Base-by-base conservation (phyloP, 1,140 invertebrate species). In the Hyles euphorbiae region DNA sequence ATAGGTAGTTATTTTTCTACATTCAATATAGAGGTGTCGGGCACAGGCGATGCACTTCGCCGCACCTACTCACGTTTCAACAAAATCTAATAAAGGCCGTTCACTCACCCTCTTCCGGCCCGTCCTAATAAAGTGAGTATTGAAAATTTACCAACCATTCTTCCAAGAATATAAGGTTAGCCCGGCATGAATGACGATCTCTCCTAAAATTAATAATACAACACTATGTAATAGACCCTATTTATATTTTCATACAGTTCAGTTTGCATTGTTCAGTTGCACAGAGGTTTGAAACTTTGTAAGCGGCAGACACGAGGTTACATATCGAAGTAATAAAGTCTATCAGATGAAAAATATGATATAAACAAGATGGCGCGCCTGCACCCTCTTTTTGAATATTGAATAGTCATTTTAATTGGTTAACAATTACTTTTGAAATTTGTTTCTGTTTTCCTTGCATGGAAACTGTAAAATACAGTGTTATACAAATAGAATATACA, bases 61-160 rank as follows among this genome's bases (percentile, higher is more conserved):
- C 73, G 70, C 67, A 70, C 74, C 52, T 50, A 76, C 77, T 84
- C 81, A 81, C 81, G 81, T 83, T 86, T 81, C 76, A 78, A 81
- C 77, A 78, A 83, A 88, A 88, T 87, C 86, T 88, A 89, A 89
- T 89, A 89, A 87, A 80, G 74, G 73, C 83, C 74, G 80, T 85
- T 83, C 77, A 70, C 65, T 75, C 78, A 77, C 76, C 79, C 81
- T 81, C 70, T 71, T 77, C 75, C 78, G 81, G 77, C 74, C 73
- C 64, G 80, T 81, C 86, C 79, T 90, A 89, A 90, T 90, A 90
- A 90, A 90, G 86, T 83, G 83, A 83, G 83, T 89, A 90, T 90
- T 89, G 88, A 90, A 89, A 89, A 90, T 90, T 89, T 90, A 88
- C 85, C 86, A 84, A 87, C 83, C 85, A 89, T 90, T 89, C 83